A percentile compares a stretch with the other conserved stretches of the same genome.
Evolutionary conservation across 1,140 invertebrate species (phyloP).

Genomic region (Drosophila sp.): DNA sequence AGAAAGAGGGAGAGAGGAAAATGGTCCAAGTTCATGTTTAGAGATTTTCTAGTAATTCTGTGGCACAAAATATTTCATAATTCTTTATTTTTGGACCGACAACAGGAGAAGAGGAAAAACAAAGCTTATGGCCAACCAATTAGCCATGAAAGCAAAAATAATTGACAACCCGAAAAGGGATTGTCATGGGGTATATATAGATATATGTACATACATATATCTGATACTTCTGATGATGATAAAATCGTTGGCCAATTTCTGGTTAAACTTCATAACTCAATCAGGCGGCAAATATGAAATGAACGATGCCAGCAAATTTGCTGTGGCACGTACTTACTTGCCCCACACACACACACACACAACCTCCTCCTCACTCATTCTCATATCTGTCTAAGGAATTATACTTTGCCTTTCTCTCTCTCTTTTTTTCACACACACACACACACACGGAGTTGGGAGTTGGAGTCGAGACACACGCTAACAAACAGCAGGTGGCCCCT

Average conservation of each 20-base stretch:
- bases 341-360: not conserved
- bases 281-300: constrained; percentile 59
- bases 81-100: constrained; percentile 13
- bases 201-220: not conserved
- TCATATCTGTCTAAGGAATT: constrained; percentile 54
- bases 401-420: constrained; percentile 51
- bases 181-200: constrained; percentile 7
- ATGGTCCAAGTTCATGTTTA: not conserved
- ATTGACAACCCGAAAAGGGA: constrained; percentile 32
- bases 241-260: constrained; percentile 4
- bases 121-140: constrained; percentile 6
- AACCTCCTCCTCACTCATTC: constrained; percentile 24
- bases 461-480: constrained; percentile 48
- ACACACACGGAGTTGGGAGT: not conserved
- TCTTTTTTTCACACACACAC: constrained; percentile 14
- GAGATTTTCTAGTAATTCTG: not conserved
- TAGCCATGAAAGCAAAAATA: constrained; percentile 23
- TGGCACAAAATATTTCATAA: constrained; percentile 21
- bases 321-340: constrained; percentile 32
- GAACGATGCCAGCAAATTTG: constrained; percentile 41
- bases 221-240: not conserved
- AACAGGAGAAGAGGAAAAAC: not conserved
- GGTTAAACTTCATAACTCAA: constrained; percentile 50
- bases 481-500: constrained; percentile 76
- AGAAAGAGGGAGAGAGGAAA: not conserved